Conservation (phyloP, 2,888 invertebrate genomes). For the Chaetogeoica ovagalla region DNA sequence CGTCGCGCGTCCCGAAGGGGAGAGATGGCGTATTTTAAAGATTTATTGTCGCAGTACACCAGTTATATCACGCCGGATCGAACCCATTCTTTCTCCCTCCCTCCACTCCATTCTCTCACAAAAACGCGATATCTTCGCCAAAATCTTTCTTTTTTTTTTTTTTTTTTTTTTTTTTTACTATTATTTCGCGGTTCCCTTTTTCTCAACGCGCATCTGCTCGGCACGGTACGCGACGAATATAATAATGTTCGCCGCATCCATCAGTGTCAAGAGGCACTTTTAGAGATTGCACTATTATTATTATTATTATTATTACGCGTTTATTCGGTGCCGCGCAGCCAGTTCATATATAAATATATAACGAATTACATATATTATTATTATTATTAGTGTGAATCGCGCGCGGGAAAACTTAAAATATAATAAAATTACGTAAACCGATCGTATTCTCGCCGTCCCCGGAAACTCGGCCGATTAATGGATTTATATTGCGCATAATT, state of each 20-base stretch:
- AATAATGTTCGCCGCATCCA: not conserved
- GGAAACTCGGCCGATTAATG: conserved; percentile 3
- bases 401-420: conserved; percentile 11
- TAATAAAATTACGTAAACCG: conserved; percentile 31
- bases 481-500: not conserved
- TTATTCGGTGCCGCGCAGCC: too few species aligned
- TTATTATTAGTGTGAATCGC: not conserved
- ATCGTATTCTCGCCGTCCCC: not conserved
- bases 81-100: conserved; percentile 44
- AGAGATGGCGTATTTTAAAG: conserved; percentile 53
- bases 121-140: conserved; percentile 8
- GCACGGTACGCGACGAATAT: not conserved
- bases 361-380: not conserved
- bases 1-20: conserved; percentile 42
- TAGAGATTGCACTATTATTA: conserved; percentile 2
- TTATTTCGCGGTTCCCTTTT: not conserved
- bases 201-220: not conserved
- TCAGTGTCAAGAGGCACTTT: conserved; percentile 41
- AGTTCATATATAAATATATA: too few species aligned
- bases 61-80: conserved; percentile 50
- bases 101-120: not conserved
- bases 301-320: not conserved
- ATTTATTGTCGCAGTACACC: conserved; percentile 45
- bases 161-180: conserved; percentile 9
- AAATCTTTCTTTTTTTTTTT: conserved; percentile 6